Conservation (phyloP, 2,113 vertebrate species). For the Pteruthius melanotis region DNA sequence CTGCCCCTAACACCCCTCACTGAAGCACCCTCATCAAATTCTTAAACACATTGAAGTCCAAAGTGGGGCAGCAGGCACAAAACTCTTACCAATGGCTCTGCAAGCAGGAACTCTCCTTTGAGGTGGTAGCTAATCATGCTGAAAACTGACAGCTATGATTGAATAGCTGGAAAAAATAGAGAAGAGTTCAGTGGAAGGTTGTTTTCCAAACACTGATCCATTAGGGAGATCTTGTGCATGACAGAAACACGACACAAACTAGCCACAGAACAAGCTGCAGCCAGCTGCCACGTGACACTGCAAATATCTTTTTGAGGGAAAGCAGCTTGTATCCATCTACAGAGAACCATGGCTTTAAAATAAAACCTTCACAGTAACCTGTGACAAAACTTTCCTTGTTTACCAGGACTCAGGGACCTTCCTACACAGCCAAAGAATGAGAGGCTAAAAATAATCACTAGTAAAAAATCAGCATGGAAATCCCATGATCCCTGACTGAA, state of each 20-base stretch:
- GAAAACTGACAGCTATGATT: neutral
- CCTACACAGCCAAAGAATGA: neutral
- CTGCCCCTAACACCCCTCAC: neutral
- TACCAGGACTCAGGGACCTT: neutral
- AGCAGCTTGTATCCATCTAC: neutral
- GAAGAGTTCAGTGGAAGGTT: accelerated
- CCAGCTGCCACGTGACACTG: neutral
- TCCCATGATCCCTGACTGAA: accelerated
- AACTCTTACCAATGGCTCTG: accelerated
- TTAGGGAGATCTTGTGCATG: too few species aligned
- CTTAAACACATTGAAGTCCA: too few species aligned
- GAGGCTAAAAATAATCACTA: neutral
- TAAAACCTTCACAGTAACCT: neutral
- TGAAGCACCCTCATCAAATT: neutral
- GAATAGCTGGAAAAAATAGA: neutral
- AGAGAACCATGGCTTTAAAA: accelerated
- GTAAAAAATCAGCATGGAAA: neutral
- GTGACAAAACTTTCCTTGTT: neutral
- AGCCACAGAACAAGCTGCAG: neutral
- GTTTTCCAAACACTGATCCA: neutral
- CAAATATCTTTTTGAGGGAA: neutral
- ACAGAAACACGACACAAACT: neutral
- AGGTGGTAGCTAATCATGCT: too few species aligned
- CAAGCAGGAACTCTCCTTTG: neutral
- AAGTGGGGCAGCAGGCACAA: neutral